Evolutionary conservation across 2,113 vertebrate species (phyloP).

Genomic region (Ciconia stormi): DNA sequence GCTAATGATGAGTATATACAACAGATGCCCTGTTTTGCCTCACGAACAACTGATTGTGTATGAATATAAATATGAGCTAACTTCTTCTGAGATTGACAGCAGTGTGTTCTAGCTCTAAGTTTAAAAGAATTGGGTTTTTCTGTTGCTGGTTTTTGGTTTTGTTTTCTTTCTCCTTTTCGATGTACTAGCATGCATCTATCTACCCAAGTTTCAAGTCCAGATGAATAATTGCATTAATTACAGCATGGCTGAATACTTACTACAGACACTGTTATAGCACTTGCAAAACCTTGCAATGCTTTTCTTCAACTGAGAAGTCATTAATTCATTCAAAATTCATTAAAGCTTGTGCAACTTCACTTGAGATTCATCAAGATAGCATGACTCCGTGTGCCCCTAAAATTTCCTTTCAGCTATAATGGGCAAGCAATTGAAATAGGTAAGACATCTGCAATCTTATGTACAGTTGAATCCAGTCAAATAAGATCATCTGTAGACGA

Average conservation of each 20-base stretch:
- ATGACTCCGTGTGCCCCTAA: background rate
- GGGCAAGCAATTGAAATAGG: background rate
- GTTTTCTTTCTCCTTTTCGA: background rate
- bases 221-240: background rate
- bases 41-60: fast-evolving
- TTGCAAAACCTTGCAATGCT: background rate
- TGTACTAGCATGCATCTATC: background rate
- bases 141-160: background rate
- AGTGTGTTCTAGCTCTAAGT: background rate
- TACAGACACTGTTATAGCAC: background rate
- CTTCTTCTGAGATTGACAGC: background rate
- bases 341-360: background rate
- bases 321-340: slow-evolving; percentile 4
- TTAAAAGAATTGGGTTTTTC: background rate
- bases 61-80: background rate
- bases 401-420: background rate
- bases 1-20: background rate
- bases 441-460: background rate
- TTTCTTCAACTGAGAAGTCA: background rate
- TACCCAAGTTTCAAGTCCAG: background rate
- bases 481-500: background rate
- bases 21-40: background rate
- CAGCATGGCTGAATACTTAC: background rate
- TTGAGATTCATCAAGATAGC: background rate
- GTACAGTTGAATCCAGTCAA: background rate